Evolutionary conservation across 2,113 vertebrate genomes (phyloP).

Genomic region (Chlorodrepanis virens): DNA sequence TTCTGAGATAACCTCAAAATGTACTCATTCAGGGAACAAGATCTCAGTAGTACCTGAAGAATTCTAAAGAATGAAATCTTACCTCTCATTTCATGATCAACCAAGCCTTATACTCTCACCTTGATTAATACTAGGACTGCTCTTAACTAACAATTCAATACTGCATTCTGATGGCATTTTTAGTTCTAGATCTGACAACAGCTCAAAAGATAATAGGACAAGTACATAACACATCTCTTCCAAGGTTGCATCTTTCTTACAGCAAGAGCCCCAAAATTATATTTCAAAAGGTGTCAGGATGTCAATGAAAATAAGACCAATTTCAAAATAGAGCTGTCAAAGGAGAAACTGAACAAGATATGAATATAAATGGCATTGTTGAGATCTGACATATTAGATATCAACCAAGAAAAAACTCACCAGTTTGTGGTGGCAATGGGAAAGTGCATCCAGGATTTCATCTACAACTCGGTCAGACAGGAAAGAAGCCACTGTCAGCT

Average conservation of each 20-base stretch:
- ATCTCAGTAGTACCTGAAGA: not conserved
- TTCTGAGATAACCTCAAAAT: not conserved
- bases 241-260: not conserved
- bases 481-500: slow-evolving; percentile 94
- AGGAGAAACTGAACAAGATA: not conserved
- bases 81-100: not conserved
- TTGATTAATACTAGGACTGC: not conserved
- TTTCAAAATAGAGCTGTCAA: not conserved
- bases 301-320: not conserved
- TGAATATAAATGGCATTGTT: not conserved
- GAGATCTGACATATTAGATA: not conserved
- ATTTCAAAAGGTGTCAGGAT: not conserved
- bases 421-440: slow-evolving; percentile 85
- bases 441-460: slow-evolving; percentile 92
- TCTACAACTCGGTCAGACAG: slow-evolving; percentile 96
- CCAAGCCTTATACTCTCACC: not conserved
- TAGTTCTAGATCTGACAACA: not conserved
- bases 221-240: not conserved
- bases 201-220: not conserved
- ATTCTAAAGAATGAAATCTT: not conserved
- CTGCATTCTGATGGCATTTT: not conserved
- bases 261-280: not conserved
- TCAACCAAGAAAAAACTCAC: slow-evolving; percentile 71
- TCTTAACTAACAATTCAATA: not conserved
- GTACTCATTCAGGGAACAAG: not conserved